Base-by-base conservation (phyloP, 2,797 vertebrate species). In the Astyanax mexicanus region DNA sequence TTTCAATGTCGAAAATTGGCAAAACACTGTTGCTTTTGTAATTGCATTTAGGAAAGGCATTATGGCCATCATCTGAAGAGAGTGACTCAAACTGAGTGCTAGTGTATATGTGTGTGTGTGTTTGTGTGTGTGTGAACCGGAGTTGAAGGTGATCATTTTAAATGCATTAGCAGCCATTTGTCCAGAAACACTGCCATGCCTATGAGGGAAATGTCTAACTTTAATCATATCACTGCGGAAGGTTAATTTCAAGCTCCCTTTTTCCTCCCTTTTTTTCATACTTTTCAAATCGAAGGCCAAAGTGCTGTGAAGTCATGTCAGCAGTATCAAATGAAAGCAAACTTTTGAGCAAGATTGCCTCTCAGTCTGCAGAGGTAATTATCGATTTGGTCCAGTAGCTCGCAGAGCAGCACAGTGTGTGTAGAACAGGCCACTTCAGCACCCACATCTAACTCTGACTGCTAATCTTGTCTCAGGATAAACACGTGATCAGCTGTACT, bases 211-310 rank as follows among this genome's bases (percentile, higher is more conserved):
- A 55, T 11, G 21, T 54, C 51, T 27, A 54, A 27, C 54, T 64
- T 64, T 44, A 25, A 64, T 64, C 61, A 40, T 27, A 32, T 42
- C 37, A 13, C 61, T 21, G 15, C 72, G 58, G 72, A 45, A 58
- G 38, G 21, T 65, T 71, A 10, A 51, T 80, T 80, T 47, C 62
- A 21, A 61, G 61, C 67, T 69, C 68, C 29, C 57, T 6, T 23
- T 21, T 21, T 15, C n/a, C 12, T 4, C 13, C 3, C 15, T 19
- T 37, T 68, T 37, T 68, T 51, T 25, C 60, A 19, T 42, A 38
- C 13, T n/a, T 68, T 68, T 27, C 37, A 68, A 75, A 67, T 72
- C 73, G 80, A 67, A 67, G 62, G 69, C 42, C 69, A 72, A 72
- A 76, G 62, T 21, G 27, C 73, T 61, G n/a, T 72, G 52, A 67